Evolutionary conservation across 2,888 invertebrate genomes (phyloP), one percentile per base, ranked within the genome.

Genomic region (Xestia ashworthii): DNA sequence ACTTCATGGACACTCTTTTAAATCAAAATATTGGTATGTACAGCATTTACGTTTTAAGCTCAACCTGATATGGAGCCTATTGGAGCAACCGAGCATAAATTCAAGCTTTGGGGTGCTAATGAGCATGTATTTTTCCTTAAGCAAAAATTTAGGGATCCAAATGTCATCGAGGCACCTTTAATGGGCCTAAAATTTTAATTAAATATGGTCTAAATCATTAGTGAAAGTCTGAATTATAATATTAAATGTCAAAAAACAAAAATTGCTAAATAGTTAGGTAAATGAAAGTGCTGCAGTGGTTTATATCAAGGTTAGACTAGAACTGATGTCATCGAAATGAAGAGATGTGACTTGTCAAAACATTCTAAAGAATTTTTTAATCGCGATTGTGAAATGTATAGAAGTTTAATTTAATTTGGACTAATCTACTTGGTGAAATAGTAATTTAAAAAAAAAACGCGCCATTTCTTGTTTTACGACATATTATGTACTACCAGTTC

Each of bases 221-320:
- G 14, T 25, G 22, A 5, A 32, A 41, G 25, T 9, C 14, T 25
- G 53, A 38, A 77, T 53, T 78, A 25, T 48, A 79, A 48, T 55
- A 55, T 22, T 16, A 55, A 78, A 78, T 78, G 80, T 48, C 71
- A 80, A 64, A 22, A 68, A 5, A 71, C 0, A 55, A n/a, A 46
- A n/a, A 16, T 78, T 71, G 53, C 64, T 3, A 11, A 64, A 38
- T 11, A 50, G 22, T 72, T 41, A 32, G 22, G 14, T 64, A 75
- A 25, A 62, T 1, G 60, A 64, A 53, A 64, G 66, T 70, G 41
- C 25, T 25, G 25, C 6, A 22, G 32, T 48, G 44, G 14, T 19
- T 12, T 0, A 48, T 38, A 41, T 32, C 77, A 78, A 78, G 77
- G 68, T 25, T 60, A 48, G 9, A 25, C 4, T 50, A n/a, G 70